Percentiles rank a stretch among this genome's conserved stretches.
Evolutionary conservation across 2,113 vertebrate genomes (phyloP).

Genomic region (Otus sunia): DNA sequence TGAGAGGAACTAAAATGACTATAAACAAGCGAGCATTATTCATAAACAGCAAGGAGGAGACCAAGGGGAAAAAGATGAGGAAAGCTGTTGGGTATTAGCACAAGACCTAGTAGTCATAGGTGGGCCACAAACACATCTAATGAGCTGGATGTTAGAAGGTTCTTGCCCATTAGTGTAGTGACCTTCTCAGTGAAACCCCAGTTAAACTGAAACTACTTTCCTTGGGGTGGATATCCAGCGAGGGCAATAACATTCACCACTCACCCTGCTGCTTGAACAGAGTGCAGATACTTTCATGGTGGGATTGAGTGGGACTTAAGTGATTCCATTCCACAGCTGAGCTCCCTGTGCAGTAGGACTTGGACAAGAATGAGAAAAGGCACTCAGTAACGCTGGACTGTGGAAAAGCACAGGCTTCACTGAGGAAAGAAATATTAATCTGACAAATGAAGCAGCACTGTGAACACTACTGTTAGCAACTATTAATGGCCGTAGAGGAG

Average conservation of each 20-base stretch:
- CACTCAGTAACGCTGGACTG: background rate
- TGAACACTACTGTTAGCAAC: background rate
- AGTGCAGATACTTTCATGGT: background rate
- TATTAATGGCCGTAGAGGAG: background rate
- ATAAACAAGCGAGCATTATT: background rate
- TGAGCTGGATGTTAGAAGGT: background rate
- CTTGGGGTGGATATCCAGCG: background rate
- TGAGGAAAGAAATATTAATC: conserved; percentile 19
- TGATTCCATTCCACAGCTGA: background rate
- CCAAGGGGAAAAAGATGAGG: background rate
- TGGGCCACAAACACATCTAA: background rate
- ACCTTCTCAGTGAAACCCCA: background rate
- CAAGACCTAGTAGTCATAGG: background rate
- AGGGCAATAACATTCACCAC: background rate
- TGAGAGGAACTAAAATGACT: background rate
- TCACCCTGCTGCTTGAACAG: background rate
- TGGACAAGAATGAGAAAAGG: background rate
- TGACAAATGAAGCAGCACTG: conserved; percentile 29
- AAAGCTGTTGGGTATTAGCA: background rate
- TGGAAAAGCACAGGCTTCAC: background rate
- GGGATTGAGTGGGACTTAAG: background rate
- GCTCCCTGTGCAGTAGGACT: background rate
- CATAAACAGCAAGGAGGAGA: background rate
- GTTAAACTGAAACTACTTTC: background rate
- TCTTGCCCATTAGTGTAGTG: background rate